Conservation (phyloP, 2,797 vertebrate species). For the Pyrocephalus nanus region DNA sequence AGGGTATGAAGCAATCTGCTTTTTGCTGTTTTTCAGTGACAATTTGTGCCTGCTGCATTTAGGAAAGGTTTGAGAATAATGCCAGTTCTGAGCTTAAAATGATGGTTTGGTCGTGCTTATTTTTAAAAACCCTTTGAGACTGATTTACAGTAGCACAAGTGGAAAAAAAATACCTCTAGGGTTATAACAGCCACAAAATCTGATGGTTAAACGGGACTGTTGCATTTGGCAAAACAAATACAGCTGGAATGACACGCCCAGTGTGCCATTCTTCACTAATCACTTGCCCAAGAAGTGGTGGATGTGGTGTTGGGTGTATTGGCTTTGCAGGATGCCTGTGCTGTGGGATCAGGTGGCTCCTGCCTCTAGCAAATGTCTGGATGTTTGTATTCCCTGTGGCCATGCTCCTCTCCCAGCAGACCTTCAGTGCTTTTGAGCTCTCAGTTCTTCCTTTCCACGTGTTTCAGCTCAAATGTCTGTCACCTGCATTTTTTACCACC, state of each 20-base stretch:
- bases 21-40: neutral
- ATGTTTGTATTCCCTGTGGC: neutral
- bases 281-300: neutral
- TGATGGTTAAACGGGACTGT: neutral
- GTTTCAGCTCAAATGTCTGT: neutral
- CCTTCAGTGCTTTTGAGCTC: neutral
- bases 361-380: neutral
- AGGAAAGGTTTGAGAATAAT: neutral
- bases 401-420: neutral
- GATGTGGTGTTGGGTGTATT: neutral
- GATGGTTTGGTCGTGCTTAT: neutral
- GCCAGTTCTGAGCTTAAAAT: neutral
- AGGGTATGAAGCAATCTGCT: neutral
- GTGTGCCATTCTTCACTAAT: neutral
- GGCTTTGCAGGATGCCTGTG: neutral
- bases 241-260: neutral
- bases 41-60: neutral
- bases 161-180: neutral
- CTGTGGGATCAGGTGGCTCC: neutral
- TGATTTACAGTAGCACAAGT: neutral
- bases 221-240: neutral
- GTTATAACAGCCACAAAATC: neutral
- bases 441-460: neutral
- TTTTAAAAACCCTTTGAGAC: neutral
- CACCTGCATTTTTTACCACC: neutral